Evolutionary conservation across 2,888 invertebrate genomes (phyloP).

Genomic region (Hybos culiciformis): DNA sequence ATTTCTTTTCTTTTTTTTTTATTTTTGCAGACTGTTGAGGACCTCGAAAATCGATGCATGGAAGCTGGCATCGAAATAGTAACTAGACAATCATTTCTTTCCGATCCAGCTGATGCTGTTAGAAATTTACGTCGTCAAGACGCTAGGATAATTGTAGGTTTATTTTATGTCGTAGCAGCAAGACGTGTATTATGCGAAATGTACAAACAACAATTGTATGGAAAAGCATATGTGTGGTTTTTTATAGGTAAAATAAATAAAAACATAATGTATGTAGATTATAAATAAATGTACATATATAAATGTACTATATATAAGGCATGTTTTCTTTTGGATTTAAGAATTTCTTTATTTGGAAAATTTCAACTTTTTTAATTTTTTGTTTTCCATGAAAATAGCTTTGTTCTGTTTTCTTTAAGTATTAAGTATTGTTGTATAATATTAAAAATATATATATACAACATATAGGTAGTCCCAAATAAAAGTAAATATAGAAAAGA

Average conservation of each 20-base stretch:
- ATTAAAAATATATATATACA: no score
- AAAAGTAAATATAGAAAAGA: no score
- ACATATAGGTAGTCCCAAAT: no score
- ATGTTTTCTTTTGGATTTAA: no score
- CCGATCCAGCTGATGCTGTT: conserved; percentile 93
- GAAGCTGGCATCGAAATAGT: conserved; percentile 89
- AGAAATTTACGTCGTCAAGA: conserved; percentile 89
- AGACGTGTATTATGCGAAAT: conserved; percentile 92
- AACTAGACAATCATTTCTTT: conserved; percentile 90
- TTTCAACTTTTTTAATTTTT: no score
- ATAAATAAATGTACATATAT: no score
- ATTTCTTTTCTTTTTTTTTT: conserved; percentile 21
- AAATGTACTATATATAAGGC: no score
- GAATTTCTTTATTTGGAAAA: no score
- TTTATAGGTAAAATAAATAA: conserved; percentile 70
- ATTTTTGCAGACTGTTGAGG: conserved; percentile 78
- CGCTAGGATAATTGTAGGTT: conserved; percentile 92
- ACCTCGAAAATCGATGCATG: conserved; percentile 86
- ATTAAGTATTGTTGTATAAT: no score
- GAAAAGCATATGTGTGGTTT: conserved; percentile 96
- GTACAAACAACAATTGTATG: conserved; percentile 85
- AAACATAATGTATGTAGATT: neutral
- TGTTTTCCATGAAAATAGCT: no score
- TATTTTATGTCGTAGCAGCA: conserved; percentile 97
- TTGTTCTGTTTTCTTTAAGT: no score